Evolutionary conservation across 2,888 invertebrate genomes (phyloP).

Genomic region (Coecobrya sp.): DNA sequence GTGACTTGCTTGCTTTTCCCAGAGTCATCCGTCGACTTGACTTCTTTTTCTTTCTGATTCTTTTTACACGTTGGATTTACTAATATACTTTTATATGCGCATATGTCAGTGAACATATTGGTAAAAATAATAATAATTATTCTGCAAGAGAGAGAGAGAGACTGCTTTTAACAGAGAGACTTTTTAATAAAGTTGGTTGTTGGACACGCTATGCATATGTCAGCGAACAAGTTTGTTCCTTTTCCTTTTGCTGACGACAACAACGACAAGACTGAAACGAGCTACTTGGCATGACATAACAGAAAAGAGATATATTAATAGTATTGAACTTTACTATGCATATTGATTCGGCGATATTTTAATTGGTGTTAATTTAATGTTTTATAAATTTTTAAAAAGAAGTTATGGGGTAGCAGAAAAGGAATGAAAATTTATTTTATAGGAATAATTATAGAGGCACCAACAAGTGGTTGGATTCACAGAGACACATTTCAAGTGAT

Average conservation of each 20-base stretch:
- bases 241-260: slow-evolving; percentile 9
- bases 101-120: slow-evolving; percentile 5
- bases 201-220: slow-evolving; percentile 6
- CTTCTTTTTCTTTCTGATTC: slow-evolving; percentile 5
- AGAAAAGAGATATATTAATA: neutral
- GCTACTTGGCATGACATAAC: slow-evolving; percentile 24
- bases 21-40: slow-evolving; percentile 62
- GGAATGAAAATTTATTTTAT: too few relatives aligned
- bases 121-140: neutral
- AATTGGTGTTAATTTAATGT: slow-evolving; percentile 25
- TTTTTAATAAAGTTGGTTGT: slow-evolving; percentile 17
- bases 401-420: neutral
- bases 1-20: slow-evolving; percentile 73
- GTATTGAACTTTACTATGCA: neutral
- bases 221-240: slow-evolving; percentile 5
- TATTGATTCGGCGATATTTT: neutral
- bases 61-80: neutral
- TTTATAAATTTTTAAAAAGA: slow-evolving; percentile 8
- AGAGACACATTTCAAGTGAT: neutral
- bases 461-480: neutral
- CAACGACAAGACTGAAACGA: slow-evolving; percentile 1
- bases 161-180: neutral
- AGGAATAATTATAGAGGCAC: neutral
- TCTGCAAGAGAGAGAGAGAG: neutral
- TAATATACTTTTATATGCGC: neutral